phyloP scores from a whole-genome alignment of 2,113 vertebrate genomes.

The Cacatua alba region DNA sequence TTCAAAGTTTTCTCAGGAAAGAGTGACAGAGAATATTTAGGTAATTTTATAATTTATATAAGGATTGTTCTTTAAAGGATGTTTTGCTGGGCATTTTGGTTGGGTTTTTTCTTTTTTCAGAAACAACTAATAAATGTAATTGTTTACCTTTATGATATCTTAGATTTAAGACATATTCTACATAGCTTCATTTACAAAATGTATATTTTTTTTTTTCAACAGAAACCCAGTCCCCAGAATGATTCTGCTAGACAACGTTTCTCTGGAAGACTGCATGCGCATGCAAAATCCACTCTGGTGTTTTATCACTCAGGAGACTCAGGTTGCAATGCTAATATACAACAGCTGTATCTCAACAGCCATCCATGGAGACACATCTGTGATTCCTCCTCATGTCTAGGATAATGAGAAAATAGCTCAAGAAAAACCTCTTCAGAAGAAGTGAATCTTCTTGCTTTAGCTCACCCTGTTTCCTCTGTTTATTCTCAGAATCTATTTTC shows the following conservation, averaged over 20 bases:
- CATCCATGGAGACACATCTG: neutral
- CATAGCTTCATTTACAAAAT: neutral
- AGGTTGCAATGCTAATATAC: neutral
- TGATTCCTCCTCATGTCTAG: neutral
- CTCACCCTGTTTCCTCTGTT: neutral
- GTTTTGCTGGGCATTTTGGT: neutral
- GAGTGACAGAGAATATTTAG: neutral
- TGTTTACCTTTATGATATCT: neutral
- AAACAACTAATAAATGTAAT: neutral
- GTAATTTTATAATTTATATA: neutral
- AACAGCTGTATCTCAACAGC: neutral
- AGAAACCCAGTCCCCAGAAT: neutral
- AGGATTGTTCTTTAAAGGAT: neutral
- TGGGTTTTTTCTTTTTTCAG: neutral
- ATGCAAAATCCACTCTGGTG: neutral
- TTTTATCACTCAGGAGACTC: neutral
- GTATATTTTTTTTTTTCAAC: neutral
- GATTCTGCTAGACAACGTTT: neutral
- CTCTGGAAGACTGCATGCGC: accelerated
- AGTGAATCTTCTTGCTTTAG: neutral
- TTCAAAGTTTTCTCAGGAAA: neutral
- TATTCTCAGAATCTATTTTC: neutral
- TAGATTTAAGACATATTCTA: neutral
- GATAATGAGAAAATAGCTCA: neutral
- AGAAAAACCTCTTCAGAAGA: neutral